Base-by-base conservation (phyloP, 2,113 vertebrate genomes). In the Microcebus griseorufus region DNA sequence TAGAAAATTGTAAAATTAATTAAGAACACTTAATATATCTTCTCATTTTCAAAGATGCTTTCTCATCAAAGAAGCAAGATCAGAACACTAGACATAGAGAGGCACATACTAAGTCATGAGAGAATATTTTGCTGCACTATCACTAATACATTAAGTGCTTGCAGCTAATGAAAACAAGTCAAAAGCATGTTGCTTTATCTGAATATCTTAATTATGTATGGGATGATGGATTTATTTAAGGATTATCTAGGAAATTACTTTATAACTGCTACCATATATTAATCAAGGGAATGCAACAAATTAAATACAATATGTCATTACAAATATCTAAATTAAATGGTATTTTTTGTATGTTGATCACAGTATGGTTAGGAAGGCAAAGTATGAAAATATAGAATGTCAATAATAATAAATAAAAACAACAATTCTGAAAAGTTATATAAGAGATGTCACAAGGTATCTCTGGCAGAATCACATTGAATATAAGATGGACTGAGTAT, bases 1-100 rank as follows among this genome's bases (percentile, higher is more conserved):
- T 76, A 73, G 34, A 79, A 93, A 87, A 64, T n/a, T 53, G 8
- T 34, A 55, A 73, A 89, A 60, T 94, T 39, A 94, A 89, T 90
- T 79, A 80, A 80, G 42, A 51, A 78, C 11, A 78, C 3, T 12
- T 93, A 34, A 1, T 37, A 5, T 65, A 5, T 37, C 25, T 81
- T 12, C 34, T 96, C 11, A 34, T 64, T 91, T 88, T 85, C 39
- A 89, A 88, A 96, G 67, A 82, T 79, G 16, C 10, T 53, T 1
- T 92, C 48, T 87, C 4, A 64, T 73, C 20, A 55, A 79, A 67
- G 60, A 85, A 91, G 8, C 23, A 72, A 45, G 60, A 88, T 70
- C 51, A 69, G 45, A 94, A 64, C 67, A 55, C 12, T 48, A 64
- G 29, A 69, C 34, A 7, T 20, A 3, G 13, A n/a, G 23, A 88